phyloP scores from a whole-genome alignment of 2,113 vertebrate genomes.

The Phalacrocorax pelagicus region DNA sequence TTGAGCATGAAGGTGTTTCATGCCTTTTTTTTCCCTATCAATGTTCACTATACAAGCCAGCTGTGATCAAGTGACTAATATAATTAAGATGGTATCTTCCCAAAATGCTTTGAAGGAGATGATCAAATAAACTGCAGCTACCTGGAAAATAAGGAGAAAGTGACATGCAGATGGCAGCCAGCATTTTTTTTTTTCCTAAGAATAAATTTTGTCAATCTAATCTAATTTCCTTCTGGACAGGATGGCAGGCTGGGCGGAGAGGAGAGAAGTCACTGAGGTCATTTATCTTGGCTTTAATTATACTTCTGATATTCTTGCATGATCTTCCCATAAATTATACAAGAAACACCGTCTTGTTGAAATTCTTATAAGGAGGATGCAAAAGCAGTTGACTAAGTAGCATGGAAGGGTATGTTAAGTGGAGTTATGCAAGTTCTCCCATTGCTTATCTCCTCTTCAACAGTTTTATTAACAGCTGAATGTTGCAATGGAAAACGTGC shows the following conservation, averaged over 20 bases:
- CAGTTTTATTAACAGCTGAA: not conserved
- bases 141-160: not conserved
- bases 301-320: not conserved
- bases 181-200: not conserved
- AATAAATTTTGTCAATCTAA: not conserved
- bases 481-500: fast-evolving
- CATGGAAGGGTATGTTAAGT: not conserved
- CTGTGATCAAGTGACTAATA: not conserved
- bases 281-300: not conserved
- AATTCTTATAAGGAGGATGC: not conserved
- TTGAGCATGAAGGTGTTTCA: not conserved
- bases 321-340: not conserved
- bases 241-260: not conserved
- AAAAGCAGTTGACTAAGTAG: not conserved
- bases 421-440: not conserved
- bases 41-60: not conserved
- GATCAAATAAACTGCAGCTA: not conserved
- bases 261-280: not conserved
- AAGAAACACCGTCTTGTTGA: not conserved
- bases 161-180: not conserved
- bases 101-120: not conserved
- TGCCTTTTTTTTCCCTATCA: not conserved
- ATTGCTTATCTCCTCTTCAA: not conserved
- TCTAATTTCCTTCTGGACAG: not conserved
- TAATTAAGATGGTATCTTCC: not conserved